A percentile compares a stretch with the other conserved stretches of the same genome.
These are phyloP conservation scores for Biston stratarius DNA, from an alignment of 2,888 invertebrate species.

Conservation along the genomic window DNA sequence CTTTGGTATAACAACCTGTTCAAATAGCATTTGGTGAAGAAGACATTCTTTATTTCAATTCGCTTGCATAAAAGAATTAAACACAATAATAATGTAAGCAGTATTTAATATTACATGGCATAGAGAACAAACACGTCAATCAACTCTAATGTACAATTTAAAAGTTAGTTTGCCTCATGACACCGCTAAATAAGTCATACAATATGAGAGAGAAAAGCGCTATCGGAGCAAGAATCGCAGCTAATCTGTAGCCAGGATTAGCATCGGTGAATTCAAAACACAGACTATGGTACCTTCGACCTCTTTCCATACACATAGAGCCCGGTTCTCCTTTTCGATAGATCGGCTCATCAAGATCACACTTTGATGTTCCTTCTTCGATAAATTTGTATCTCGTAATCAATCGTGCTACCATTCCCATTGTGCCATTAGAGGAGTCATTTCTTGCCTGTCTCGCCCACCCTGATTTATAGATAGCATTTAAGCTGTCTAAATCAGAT, in stretches of 20 bases:
- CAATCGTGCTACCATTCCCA: slow-evolving; percentile 63
- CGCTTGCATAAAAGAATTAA: not conserved
- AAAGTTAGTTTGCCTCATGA: slow-evolving; percentile 72
- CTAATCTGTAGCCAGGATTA: slow-evolving; percentile 70
- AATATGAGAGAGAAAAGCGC: slow-evolving; percentile 75
- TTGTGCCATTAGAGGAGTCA: slow-evolving; percentile 61
- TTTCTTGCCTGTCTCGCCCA: slow-evolving; percentile 55
- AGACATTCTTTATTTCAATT: not conserved
- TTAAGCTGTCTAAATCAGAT: slow-evolving; percentile 63
- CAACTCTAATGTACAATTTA: slow-evolving; percentile 33
- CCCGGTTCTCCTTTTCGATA: slow-evolving; percentile 68
- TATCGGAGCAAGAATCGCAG: slow-evolving; percentile 74
- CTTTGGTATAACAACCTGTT: slow-evolving; percentile 21
- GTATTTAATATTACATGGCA: not conserved
- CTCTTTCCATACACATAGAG: slow-evolving; percentile 65
- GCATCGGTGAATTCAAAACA: slow-evolving; percentile 75
- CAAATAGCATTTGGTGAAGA: slow-evolving; percentile 7
- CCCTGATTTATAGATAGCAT: slow-evolving; percentile 57
- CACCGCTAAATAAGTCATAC: slow-evolving; percentile 77
- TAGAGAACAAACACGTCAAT: not conserved
- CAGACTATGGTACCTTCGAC: slow-evolving; percentile 63
- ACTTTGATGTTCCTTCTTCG: slow-evolving; percentile 61
- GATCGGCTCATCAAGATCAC: slow-evolving; percentile 67
- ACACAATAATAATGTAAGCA: not conserved
- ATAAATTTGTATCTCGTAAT: slow-evolving; percentile 69